Conservation (phyloP, 2,888 invertebrate genomes). For the Drosophila cognata region DNA sequence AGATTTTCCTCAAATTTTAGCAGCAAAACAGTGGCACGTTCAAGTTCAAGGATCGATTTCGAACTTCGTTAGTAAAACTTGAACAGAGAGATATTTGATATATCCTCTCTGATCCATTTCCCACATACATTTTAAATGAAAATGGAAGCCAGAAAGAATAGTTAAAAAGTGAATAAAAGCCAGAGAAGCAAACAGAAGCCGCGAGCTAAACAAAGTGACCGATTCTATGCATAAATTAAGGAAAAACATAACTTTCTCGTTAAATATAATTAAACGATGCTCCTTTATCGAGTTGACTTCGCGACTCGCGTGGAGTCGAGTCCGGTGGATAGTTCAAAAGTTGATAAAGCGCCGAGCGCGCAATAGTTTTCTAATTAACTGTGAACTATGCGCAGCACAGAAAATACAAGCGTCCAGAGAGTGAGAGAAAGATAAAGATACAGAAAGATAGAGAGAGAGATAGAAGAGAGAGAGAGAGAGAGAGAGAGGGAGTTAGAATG, state of each 20-base stretch:
- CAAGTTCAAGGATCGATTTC: neutral
- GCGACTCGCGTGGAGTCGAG: slow-evolving; percentile 9
- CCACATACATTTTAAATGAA: neutral
- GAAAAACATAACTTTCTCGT: slow-evolving; percentile 47
- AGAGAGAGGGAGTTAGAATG: slow-evolving; percentile 1
- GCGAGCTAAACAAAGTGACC: slow-evolving; percentile 47
- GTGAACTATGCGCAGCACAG: slow-evolving; percentile 66
- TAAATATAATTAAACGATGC: slow-evolving; percentile 71
- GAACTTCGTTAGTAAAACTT: neutral
- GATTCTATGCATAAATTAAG: slow-evolving; percentile 46
- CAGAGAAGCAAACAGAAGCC: slow-evolving; percentile 9
- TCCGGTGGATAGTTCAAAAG: slow-evolving; percentile 65
- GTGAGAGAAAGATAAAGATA: neutral
- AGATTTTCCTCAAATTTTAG: neutral
- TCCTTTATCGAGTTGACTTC: slow-evolving; percentile 30
- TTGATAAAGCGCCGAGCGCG: slow-evolving; percentile 58
- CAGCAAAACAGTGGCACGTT: neutral
- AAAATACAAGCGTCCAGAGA: neutral
- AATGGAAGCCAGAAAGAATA: slow-evolving; percentile 7
- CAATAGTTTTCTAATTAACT: slow-evolving; percentile 79
- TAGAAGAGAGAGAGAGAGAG: neutral
- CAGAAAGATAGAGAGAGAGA: neutral
- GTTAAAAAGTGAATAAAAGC: neutral
- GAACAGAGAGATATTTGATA: neutral
- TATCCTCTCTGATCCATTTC: neutral